A percentile compares a stretch with the other conserved stretches of the same genome.
These are phyloP conservation scores for Lepilemur septentrionalis DNA, from an alignment of 2,797 vertebrate genomes.

Conservation along the genomic window DNA sequence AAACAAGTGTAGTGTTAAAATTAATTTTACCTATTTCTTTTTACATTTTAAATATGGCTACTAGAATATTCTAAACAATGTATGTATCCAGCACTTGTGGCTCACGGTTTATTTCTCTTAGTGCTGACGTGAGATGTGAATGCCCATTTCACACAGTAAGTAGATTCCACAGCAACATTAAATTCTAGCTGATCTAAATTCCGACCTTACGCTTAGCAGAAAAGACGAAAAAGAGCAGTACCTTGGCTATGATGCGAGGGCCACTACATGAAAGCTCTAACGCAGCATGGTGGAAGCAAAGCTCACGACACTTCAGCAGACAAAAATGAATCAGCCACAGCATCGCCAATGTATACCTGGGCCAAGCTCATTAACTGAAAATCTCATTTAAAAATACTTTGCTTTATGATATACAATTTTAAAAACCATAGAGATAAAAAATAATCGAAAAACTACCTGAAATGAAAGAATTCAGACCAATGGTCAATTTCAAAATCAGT, in stretches of 20 bases:
- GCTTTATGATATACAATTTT: not conserved
- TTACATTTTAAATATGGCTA: not conserved
- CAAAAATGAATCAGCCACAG: not conserved
- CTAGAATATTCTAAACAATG: not conserved
- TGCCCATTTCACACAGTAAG: not conserved
- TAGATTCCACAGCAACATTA: not conserved
- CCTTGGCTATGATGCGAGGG: not conserved
- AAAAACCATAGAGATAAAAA: not conserved
- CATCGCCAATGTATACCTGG: not conserved
- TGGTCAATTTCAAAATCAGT: not conserved
- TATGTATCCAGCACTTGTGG: not conserved
- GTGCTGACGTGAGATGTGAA: not conserved
- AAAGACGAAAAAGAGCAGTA: not conserved
- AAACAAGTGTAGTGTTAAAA: not conserved
- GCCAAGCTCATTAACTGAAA: not conserved
- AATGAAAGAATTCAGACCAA: conserved; percentile 9
- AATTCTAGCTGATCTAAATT: not conserved
- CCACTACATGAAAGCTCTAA: not conserved
- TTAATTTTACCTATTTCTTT: not conserved
- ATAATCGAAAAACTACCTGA: not conserved
- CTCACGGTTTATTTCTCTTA: not conserved
- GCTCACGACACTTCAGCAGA: not conserved
- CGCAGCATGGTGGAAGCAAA: not conserved
- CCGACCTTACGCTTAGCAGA: not conserved
- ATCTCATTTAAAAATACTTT: not conserved